These are phyloP conservation scores for Drosophila neonasuta DNA, from an alignment of 2,888 invertebrate species.

Conservation along the genomic window DNA sequence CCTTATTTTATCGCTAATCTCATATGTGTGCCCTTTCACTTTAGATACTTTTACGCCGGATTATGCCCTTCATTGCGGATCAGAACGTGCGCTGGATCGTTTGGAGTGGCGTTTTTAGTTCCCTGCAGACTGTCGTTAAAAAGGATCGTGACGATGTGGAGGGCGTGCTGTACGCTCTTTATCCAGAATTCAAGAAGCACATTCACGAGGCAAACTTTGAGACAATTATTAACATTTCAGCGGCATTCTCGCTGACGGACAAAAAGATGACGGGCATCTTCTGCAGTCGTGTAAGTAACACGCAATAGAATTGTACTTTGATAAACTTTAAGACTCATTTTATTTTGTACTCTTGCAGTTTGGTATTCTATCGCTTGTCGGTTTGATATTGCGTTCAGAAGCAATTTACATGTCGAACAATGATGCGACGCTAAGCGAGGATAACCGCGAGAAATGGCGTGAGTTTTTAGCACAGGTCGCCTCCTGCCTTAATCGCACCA, in stretches of 20 bases:
- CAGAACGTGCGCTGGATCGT: constrained; percentile 80
- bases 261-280: constrained; percentile 80
- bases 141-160: constrained; percentile 82
- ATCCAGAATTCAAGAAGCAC: constrained; percentile 81
- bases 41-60: constrained; percentile 87
- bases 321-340: background rate
- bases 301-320: background rate
- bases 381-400: constrained; percentile 80
- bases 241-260: constrained; percentile 78
- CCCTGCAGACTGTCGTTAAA: constrained; percentile 80
- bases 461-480: constrained; percentile 80
- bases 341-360: constrained; percentile 67
- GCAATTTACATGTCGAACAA: constrained; percentile 72
- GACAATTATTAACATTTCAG: constrained; percentile 77
- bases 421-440: constrained; percentile 69
- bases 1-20: background rate
- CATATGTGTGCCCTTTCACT: constrained; percentile 34
- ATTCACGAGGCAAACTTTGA: constrained; percentile 79
- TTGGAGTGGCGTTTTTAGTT: constrained; percentile 81
- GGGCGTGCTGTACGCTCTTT: constrained; percentile 79
- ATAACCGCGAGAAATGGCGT: constrained; percentile 77
- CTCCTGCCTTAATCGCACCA: constrained; percentile 79
- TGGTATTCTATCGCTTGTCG: constrained; percentile 81
- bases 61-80: constrained; percentile 84
- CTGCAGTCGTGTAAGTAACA: constrained; percentile 80